Evolutionary conservation across 1,140 invertebrate genomes (phyloP), one percentile per base, ranked within the genome.

Genomic region (Cyclina sinensis): DNA sequence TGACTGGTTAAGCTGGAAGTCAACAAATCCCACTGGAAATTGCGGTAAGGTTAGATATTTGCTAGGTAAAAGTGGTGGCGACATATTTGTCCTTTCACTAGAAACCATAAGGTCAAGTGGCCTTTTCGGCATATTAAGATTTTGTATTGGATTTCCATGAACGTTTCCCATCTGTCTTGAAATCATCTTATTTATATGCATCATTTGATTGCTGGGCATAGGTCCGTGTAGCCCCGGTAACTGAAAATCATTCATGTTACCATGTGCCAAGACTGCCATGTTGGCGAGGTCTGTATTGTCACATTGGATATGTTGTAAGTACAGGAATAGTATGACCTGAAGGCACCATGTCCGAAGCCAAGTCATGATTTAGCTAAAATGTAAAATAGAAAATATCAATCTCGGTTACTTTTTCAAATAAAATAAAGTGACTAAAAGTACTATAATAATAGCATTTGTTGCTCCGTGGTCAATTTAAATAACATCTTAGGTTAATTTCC

Each of bases 1-100:
- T 4, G 51, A 76, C 21, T 35, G 65, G 16, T 54, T 74, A 11
- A 57, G 21, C 43, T 57, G 84, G 30, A 86, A 86, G 18, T 51
- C 73, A 35, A 86, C 73, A 24, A 86, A 43, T 24, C 54, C 70
- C 18, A 86, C 27, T 16, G 84, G 84, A 24, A 86, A 68, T 48
- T 76, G 68, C 16, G 84, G 84, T 46, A 86, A 32, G 2, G 70
- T 78, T 39, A 76, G 35, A 46, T 62, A 78, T 24, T 51, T 43
- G 54, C 37, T 86, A 2, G 84, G 27, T 14, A 39, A 16, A 9
- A 62, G 14, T 12, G 84, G 84, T 32, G 84, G 84, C 9, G 65
- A 70, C 65, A 70, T 39, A 39, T 62, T 62, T n/a, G 57, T 62
- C 27, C 57, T 62, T 62, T 62, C 57, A 62, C 24, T 62, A 62